Conservation (phyloP, 2,888 invertebrate genomes). For the Tipula lateralis region DNA sequence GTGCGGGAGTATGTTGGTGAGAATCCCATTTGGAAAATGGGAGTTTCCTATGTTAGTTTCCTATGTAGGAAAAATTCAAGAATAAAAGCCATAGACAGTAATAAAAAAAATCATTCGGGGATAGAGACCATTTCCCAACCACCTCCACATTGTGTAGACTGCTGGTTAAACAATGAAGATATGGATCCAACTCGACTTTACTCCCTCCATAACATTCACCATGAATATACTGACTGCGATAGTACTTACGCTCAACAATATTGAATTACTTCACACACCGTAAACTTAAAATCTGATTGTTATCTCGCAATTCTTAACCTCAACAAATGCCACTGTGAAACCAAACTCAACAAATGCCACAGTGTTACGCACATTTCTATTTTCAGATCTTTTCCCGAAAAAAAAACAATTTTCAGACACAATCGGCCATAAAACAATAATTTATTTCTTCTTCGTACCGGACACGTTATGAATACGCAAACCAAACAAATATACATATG, state of each 20-base stretch:
- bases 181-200: too few species aligned
- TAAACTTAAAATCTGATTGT: background rate
- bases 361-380: background rate
- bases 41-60: too few species aligned
- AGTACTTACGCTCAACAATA: background rate
- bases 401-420: background rate
- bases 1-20: too few species aligned
- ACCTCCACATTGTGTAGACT: too few species aligned
- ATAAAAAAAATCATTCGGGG: too few species aligned
- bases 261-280: background rate
- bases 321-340: background rate
- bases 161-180: too few species aligned
- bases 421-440: background rate
- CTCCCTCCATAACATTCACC: too few species aligned
- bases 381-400: background rate
- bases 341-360: background rate
- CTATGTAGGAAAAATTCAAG: too few species aligned
- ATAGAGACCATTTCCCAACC: too few species aligned
- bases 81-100: too few species aligned
- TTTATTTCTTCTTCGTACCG: conserved; percentile 15
- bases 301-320: background rate
- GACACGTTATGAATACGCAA: background rate
- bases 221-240: too few species aligned
- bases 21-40: too few species aligned
- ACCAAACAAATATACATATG: background rate